A percentile compares a stretch with the other conserved stretches of the same genome.
Conservation (phyloP, 2,888 invertebrate genomes). For the Eupithecia pulchellata region DNA sequence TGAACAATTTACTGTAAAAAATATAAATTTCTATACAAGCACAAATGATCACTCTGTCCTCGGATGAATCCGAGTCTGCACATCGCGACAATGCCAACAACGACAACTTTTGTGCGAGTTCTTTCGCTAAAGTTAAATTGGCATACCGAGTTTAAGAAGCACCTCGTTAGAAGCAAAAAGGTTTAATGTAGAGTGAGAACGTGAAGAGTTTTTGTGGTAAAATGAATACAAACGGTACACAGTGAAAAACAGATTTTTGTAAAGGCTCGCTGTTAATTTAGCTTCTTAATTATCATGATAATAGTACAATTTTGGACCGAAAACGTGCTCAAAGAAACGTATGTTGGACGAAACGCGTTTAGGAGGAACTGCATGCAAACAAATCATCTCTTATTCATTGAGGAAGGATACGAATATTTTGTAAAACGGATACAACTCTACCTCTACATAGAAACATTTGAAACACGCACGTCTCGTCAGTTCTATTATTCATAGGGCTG, state of each 20-base stretch:
- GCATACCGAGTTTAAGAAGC: constrained; percentile 42
- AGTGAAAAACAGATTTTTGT: constrained; percentile 11
- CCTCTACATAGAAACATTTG: constrained; percentile 1
- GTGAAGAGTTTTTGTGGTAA: constrained; percentile 42
- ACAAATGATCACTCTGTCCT: constrained; percentile 19
- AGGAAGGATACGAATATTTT: not conserved
- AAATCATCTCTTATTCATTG: not conserved
- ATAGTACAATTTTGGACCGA: not conserved
- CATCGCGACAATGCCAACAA: constrained; percentile 30
- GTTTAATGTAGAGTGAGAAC: constrained; percentile 45
- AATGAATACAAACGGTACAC: constrained; percentile 22
- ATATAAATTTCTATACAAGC: not conserved
- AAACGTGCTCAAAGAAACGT: not conserved
- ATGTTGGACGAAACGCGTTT: not conserved
- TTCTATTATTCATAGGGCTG: not conserved
- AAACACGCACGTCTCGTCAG: not conserved
- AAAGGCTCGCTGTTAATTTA: not conserved
- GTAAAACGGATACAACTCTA: not conserved
- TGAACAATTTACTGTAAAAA: no score
- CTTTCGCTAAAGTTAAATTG: constrained; percentile 47
- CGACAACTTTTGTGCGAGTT: constrained; percentile 34
- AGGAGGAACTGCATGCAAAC: not conserved
- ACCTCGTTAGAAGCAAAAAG: constrained; percentile 43
- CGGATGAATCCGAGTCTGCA: constrained; percentile 27
- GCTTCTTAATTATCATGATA: not conserved